Percentiles rank a stretch among this genome's conserved stretches.
Evolutionary conservation across 1,140 invertebrate species (phyloP).

Genomic region (Drosophila albomicans): DNA sequence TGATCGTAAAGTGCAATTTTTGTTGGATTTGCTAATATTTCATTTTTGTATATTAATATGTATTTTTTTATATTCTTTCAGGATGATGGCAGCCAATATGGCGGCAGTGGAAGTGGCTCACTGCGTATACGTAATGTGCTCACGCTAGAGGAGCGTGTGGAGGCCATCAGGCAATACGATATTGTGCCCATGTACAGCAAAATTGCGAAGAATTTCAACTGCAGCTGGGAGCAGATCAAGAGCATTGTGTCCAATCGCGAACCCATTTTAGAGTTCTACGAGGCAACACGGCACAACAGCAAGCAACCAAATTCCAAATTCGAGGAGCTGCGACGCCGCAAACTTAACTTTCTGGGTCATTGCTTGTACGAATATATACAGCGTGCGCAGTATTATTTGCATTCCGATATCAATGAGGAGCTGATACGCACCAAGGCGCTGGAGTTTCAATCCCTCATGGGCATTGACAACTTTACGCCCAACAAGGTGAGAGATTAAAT

Average conservation of each 20-base stretch:
- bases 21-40: too few species aligned
- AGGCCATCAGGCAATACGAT: slow-evolving; percentile 73
- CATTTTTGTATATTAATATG: too few species aligned
- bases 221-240: slow-evolving; percentile 82
- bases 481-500: slow-evolving; percentile 50
- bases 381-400: slow-evolving; percentile 68
- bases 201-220: slow-evolving; percentile 78
- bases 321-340: slow-evolving; percentile 65
- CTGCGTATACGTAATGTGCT: slow-evolving; percentile 73
- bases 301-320: slow-evolving; percentile 46
- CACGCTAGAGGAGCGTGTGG: slow-evolving; percentile 76
- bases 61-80: not conserved
- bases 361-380: slow-evolving; percentile 80
- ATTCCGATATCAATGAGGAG: slow-evolving; percentile 71
- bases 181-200: slow-evolving; percentile 77
- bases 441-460: slow-evolving; percentile 73
- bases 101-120: slow-evolving; percentile 28
- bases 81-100: slow-evolving; percentile 35
- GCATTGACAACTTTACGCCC: slow-evolving; percentile 70
- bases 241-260: slow-evolving; percentile 75
- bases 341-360: slow-evolving; percentile 70
- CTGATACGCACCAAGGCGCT: slow-evolving; percentile 69
- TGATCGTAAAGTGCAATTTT: too few species aligned
- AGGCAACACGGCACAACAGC: slow-evolving; percentile 54
- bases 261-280: slow-evolving; percentile 71